Conservation (phyloP, 1,140 invertebrate species). For the Pseudoatta argentina region DNA sequence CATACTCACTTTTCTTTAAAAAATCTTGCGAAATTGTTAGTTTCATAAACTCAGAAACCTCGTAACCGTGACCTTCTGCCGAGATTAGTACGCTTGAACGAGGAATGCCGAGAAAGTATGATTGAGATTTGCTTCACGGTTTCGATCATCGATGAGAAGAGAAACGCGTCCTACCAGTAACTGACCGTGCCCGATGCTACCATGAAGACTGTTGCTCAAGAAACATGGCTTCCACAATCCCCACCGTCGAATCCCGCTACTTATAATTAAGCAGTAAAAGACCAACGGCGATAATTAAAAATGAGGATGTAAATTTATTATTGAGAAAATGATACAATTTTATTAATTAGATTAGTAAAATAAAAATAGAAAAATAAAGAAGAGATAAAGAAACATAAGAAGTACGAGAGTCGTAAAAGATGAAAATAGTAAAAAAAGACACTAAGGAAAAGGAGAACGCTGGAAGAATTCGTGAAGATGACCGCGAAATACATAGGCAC, state of each 20-base stretch:
- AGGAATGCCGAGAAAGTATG: background rate
- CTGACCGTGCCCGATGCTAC: slow-evolving; percentile 53
- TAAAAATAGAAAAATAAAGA: too few relatives aligned
- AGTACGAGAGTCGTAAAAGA: background rate
- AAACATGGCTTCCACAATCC: slow-evolving; percentile 38
- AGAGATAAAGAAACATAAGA: background rate
- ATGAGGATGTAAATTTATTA: background rate
- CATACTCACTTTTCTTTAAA: slow-evolving; percentile 4
- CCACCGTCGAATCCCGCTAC: slow-evolving; percentile 41
- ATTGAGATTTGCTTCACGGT: background rate
- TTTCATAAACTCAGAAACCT: background rate
- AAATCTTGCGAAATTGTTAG: background rate
- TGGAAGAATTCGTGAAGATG: background rate
- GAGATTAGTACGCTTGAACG: background rate
- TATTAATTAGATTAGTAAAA: background rate
- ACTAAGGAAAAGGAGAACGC: slow-evolving; percentile 12
- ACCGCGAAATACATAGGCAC: background rate
- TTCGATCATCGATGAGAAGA: slow-evolving; percentile 20
- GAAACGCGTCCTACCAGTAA: slow-evolving; percentile 66
- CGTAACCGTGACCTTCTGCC: background rate
- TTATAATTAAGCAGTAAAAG: background rate
- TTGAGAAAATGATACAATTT: background rate
- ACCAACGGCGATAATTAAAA: background rate
- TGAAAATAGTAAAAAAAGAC: background rate
- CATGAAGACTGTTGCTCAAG: slow-evolving; percentile 40